Base-by-base conservation (phyloP, 2,888 invertebrate species). In the Aspidiotus destructor region DNA sequence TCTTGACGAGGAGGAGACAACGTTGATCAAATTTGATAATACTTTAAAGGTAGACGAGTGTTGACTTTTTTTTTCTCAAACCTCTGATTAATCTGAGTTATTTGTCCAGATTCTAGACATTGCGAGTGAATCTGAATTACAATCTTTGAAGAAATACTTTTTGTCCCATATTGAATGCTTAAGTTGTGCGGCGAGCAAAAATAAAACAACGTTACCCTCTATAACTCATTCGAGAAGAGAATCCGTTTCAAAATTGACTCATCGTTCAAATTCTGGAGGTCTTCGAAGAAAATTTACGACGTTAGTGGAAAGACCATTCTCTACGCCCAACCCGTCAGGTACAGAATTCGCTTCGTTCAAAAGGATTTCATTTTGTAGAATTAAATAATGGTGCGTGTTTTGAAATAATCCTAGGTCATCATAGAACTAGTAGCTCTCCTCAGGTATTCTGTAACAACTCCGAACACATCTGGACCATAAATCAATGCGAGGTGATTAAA, bases 11-110 rank as follows among this genome's bases (percentile, higher is more conserved):
- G 58, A 58, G 28, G 40, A 58, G 40, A 17, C 17, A 28, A 28
- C 28, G 9, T 40, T 58, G 8, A 40, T 58, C 6, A 13, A 40
- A 40, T 58, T 58, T 10, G 58, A 58, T 58, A 58, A 58, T 28
- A 58, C 40, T 11, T 40, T 58, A 28, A 58, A 58, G 58, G 58
- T 58, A 28, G 7, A 28, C 2, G 13, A 28, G 2, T 7, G 17
- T 15, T 16, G 8, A n/a, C 9, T 54, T 52, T 52, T 52, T 52
- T 2, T 52, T 6, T 48, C 6, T 48, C 6, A 48, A 3, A 48
- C 3, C 86, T 57, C 3, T 7, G 7, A 28, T 28, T 28, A 5
- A 28, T 28, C 28, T 28, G 28, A 28, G 28, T 28, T 3, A 28
- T 28, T 28, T 1, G 28, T 28, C 5, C 5, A 28, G 28, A 28